Evolutionary conservation across 2,888 invertebrate species (phyloP).

Genomic region (Lysandra bellargus): DNA sequence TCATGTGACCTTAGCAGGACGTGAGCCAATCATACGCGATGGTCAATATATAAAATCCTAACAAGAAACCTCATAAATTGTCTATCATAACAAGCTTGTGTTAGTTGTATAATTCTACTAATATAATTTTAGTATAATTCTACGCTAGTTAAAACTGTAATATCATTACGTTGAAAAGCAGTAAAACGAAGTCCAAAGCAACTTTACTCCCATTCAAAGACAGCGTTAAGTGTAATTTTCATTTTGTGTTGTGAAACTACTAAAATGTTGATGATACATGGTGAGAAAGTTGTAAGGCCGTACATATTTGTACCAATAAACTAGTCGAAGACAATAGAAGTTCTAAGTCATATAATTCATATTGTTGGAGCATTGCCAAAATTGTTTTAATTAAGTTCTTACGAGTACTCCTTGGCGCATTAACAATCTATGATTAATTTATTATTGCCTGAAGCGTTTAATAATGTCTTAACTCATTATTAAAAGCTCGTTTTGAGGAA

Average conservation of each 20-base stretch:
- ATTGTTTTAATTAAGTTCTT: slow-evolving; percentile 28
- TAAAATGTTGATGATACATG: background rate
- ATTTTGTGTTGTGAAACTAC: background rate
- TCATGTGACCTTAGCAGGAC: too few relatives aligned
- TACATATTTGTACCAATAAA: slow-evolving; percentile 9
- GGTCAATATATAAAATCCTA: too few relatives aligned
- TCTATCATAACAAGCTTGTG: too few relatives aligned
- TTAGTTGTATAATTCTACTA: too few relatives aligned
- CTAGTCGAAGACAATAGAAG: slow-evolving; percentile 12
- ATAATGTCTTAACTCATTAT: slow-evolving; percentile 2
- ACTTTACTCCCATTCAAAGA: background rate
- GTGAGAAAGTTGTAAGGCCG: background rate
- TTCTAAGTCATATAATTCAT: slow-evolving; percentile 44
- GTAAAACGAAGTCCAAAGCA: background rate
- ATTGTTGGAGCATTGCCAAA: slow-evolving; percentile 1
- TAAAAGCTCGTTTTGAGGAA: slow-evolving; percentile 5
- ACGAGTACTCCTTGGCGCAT: slow-evolving; percentile 7
- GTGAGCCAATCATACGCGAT: too few relatives aligned
- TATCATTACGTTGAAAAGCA: too few relatives aligned
- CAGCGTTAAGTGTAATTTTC: background rate
- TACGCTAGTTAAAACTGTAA: too few relatives aligned
- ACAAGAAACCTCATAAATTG: too few relatives aligned
- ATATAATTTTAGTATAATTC: too few relatives aligned
- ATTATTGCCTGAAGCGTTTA: slow-evolving; percentile 13
- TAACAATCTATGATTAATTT: slow-evolving; percentile 23